Conservation (phyloP, 2,888 invertebrate species). For the Phyllotreta striolata region DNA sequence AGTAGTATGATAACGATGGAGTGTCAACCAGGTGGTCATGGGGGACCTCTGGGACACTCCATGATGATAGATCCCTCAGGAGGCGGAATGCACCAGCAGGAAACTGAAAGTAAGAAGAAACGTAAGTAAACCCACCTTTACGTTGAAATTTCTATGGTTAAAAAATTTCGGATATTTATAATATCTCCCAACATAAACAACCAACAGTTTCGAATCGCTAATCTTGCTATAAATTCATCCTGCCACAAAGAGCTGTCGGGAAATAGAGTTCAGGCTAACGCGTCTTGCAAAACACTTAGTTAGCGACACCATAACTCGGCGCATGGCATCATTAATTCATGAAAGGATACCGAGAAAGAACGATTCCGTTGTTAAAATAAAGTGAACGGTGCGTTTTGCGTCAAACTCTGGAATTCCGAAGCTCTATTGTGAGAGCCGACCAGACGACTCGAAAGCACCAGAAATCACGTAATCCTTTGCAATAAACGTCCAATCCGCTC, state of each 20-base stretch:
- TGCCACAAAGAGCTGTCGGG: constrained; percentile 16
- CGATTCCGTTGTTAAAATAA: constrained; percentile 24
- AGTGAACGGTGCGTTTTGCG: constrained; percentile 38
- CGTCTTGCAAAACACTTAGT: constrained; percentile 16
- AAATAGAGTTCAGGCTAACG: constrained; percentile 3
- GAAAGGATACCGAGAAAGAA: constrained; percentile 19
- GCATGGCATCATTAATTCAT: constrained; percentile 20
- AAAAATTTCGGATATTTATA: background rate
- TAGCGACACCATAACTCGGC: constrained; percentile 20
- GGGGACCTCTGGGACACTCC: constrained; percentile 63
- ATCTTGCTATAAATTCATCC: background rate
- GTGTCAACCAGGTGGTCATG: constrained; percentile 62
- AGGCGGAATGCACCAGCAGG: constrained; percentile 57
- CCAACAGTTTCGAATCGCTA: background rate
- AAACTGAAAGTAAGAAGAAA: constrained; percentile 60
- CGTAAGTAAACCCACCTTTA: constrained; percentile 52
- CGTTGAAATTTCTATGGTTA: constrained; percentile 11
- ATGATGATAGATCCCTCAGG: constrained; percentile 61
- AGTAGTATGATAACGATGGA: constrained; percentile 63
- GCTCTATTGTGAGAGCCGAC: constrained; percentile 30
- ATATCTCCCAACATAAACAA: too few species aligned
- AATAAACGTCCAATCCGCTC: constrained; percentile 47
- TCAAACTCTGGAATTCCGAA: constrained; percentile 37
- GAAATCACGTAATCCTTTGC: constrained; percentile 44
- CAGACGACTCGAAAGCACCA: constrained; percentile 31